These are phyloP conservation scores for Syngnathus scovelli DNA, from an alignment of 2,113 vertebrate genomes.

Conservation along the genomic window DNA sequence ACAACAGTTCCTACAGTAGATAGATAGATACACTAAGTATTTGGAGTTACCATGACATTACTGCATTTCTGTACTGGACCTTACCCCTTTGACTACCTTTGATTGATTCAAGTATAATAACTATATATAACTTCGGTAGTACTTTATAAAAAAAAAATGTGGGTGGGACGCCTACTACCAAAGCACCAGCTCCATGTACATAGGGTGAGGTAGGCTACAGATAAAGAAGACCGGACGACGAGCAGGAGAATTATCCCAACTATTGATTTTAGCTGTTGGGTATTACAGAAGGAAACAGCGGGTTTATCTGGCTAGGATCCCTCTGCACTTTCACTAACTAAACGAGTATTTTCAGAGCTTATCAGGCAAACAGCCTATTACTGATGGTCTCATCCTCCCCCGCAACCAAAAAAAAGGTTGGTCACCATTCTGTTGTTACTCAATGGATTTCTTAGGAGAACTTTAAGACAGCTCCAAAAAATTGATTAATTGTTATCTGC, in stretches of 20 bases:
- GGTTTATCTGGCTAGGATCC: conserved; percentile 91
- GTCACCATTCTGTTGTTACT: conserved; percentile 45
- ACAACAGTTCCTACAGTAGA: not conserved
- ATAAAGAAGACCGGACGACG: conserved; percentile 76
- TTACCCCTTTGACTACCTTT: not conserved
- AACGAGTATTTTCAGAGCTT: conserved; percentile 85
- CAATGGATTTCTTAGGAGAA: conserved; percentile 8
- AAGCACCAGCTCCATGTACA: conserved; percentile 47
- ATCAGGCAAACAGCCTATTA: conserved; percentile 81
- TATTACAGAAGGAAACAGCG: conserved; percentile 88
- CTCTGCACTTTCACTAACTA: conserved; percentile 86
- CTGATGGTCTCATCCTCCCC: conserved; percentile 65
- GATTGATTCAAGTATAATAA: not conserved
- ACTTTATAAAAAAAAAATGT: not conserved
- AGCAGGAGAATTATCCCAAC: conserved; percentile 86
- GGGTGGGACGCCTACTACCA: conserved; percentile 32
- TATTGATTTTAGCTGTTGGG: conserved; percentile 97
- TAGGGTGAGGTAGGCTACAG: conserved; percentile 59
- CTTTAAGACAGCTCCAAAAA: not conserved
- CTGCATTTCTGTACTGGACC: not conserved
- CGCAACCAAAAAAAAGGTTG: conserved; percentile 54
- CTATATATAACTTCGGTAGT: not conserved
- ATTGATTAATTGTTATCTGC: not conserved
- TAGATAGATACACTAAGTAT: not conserved
- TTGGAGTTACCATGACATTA: not conserved